phyloP scores from a whole-genome alignment of 2,797 vertebrate genomes.

The Tangara arthus region DNA sequence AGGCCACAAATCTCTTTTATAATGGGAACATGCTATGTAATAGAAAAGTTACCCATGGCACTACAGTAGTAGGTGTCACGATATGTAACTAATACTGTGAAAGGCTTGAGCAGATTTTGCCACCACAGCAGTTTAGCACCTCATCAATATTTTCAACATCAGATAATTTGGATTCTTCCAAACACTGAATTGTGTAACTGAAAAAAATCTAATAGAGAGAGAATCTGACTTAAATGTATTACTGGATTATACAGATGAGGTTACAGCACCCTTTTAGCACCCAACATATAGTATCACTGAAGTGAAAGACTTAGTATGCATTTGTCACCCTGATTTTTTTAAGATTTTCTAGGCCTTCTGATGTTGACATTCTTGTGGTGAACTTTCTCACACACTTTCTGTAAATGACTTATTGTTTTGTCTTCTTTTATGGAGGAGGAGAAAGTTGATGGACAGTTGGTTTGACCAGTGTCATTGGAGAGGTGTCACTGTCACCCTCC shows the following conservation, averaged over 20 bases:
- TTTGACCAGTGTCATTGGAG: too few relatives aligned
- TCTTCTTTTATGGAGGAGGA: too few relatives aligned
- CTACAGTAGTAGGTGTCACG: neutral
- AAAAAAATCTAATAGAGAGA: neutral
- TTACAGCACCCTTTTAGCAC: neutral
- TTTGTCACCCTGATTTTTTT: too few relatives aligned
- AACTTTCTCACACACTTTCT: too few relatives aligned
- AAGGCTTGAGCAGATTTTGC: conserved; percentile 25
- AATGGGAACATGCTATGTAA: neutral
- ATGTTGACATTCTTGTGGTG: too few relatives aligned
- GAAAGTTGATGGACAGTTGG: too few relatives aligned
- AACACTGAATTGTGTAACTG: neutral
- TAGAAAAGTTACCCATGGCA: neutral
- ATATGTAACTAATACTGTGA: neutral
- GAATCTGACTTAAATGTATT: neutral
- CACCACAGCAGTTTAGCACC: neutral
- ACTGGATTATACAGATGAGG: neutral
- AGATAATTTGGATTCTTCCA: conserved; percentile 18
- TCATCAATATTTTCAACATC: conserved; percentile 41
- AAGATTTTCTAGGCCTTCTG: too few relatives aligned
- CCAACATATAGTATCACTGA: neutral
- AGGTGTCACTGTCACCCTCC: too few relatives aligned
- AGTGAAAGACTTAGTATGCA: neutral
- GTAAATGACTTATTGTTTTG: too few relatives aligned
- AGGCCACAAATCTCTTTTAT: neutral